phyloP scores from a whole-genome alignment of 2,888 invertebrate species.

The Pachliopta kotzebuea region DNA sequence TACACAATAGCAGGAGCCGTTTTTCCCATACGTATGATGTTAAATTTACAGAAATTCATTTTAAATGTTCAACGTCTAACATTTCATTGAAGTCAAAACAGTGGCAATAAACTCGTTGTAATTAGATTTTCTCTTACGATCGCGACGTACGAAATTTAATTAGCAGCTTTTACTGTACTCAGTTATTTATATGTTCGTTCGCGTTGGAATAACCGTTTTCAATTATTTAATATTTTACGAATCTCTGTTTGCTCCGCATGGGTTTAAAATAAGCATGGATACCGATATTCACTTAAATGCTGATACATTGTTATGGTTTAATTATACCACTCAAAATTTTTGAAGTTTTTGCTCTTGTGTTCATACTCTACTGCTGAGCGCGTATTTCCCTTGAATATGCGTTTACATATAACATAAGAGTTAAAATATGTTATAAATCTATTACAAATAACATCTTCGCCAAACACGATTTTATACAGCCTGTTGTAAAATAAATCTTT shows the following conservation, averaged over 20 bases:
- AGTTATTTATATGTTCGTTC: slow-evolving; percentile 13
- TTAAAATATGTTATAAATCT: too few relatives aligned
- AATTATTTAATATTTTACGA: slow-evolving; percentile 1
- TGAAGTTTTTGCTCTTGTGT: too few relatives aligned
- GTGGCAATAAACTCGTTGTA: slow-evolving; percentile 43
- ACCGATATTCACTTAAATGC: background rate
- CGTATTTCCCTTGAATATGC: too few relatives aligned
- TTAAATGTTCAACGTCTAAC: slow-evolving; percentile 7
- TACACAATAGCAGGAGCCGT: background rate
- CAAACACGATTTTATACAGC: too few relatives aligned
- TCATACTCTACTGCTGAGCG: too few relatives aligned
- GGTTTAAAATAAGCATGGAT: background rate
- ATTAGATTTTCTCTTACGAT: slow-evolving; percentile 42
- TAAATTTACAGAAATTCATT: slow-evolving; percentile 13
- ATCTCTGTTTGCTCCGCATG: background rate
- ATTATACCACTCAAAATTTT: background rate
- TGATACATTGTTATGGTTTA: background rate
- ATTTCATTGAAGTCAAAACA: slow-evolving; percentile 29
- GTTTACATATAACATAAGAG: too few relatives aligned
- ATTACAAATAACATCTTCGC: too few relatives aligned
- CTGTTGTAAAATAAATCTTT: too few relatives aligned
- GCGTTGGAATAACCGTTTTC: slow-evolving; percentile 4
- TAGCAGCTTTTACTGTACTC: slow-evolving; percentile 33
- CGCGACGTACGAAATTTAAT: slow-evolving; percentile 45
- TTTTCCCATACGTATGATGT: background rate